These are phyloP conservation scores for Pyralis farinalis DNA, from an alignment of 2,888 invertebrate species.

Conservation along the genomic window DNA sequence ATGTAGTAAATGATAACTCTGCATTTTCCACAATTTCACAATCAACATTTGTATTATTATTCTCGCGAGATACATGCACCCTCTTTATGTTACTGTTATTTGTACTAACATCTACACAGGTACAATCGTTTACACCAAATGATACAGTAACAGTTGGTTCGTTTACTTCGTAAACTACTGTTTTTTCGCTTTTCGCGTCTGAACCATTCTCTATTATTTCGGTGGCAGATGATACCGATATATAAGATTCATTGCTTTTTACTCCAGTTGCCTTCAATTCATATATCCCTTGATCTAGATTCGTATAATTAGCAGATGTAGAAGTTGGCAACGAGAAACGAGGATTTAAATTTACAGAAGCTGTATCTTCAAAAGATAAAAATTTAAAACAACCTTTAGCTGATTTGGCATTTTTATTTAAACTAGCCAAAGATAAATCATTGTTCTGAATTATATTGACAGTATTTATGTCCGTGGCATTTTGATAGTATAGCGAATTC, in stretches of 20 bases:
- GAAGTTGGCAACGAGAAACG: no score
- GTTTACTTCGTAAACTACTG: constrained; percentile 28
- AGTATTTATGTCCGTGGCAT: constrained; percentile 4
- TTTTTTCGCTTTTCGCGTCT: constrained; percentile 26
- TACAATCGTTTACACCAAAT: constrained; percentile 46
- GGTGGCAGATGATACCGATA: constrained; percentile 34
- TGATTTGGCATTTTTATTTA: constrained; percentile 1
- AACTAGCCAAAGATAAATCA: no score
- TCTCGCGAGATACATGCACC: constrained; percentile 32
- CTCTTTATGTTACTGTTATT: constrained; percentile 47
- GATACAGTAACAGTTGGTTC: constrained; percentile 41
- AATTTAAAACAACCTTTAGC: constrained; percentile 31
- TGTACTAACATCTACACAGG: constrained; percentile 44
- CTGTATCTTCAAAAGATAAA: constrained; percentile 40
- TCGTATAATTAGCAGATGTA: constrained; percentile 13
- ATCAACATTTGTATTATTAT: constrained; percentile 40
- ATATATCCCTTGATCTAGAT: constrained; percentile 3
- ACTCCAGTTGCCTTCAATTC: constrained; percentile 10
- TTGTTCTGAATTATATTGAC: constrained; percentile 1
- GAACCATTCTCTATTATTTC: constrained; percentile 19
- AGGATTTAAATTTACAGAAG: constrained; percentile 18
- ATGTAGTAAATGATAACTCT: constrained; percentile 31
- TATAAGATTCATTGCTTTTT: constrained; percentile 19
- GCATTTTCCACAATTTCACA: constrained; percentile 50
- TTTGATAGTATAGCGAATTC: constrained; percentile 24